Percentiles rank a stretch among this genome's conserved stretches.
These are phyloP conservation scores for Cheilosia variabilis DNA, from an alignment of 2,888 invertebrate genomes.

Conservation along the genomic window DNA sequence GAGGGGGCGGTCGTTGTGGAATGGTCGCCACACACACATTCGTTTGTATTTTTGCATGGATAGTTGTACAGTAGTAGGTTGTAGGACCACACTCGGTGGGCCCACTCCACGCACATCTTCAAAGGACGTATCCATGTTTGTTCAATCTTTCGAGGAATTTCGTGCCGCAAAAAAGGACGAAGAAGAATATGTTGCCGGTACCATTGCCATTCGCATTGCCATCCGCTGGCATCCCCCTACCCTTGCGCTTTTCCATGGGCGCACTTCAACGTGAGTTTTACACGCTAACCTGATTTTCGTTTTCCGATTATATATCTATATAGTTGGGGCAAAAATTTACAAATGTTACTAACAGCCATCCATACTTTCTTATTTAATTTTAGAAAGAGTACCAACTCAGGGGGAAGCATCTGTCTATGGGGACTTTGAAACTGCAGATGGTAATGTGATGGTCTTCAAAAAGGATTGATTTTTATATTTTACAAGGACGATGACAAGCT, in stretches of 20 bases:
- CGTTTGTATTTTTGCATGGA: constrained; percentile 58
- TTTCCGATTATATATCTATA: constrained; percentile 70
- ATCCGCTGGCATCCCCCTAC: constrained; percentile 42
- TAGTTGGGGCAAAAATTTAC: constrained; percentile 48
- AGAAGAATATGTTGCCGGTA: constrained; percentile 70
- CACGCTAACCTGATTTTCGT: constrained; percentile 75
- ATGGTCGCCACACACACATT: constrained; percentile 50
- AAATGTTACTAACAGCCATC: constrained; percentile 50
- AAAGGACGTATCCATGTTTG: constrained; percentile 72
- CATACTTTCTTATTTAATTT: constrained; percentile 6
- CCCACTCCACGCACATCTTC: constrained; percentile 55
- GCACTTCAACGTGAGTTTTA: constrained; percentile 74
- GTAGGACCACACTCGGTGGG: neutral
- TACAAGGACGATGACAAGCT: too few relatives aligned
- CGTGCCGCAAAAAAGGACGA: constrained; percentile 50
- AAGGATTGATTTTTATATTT: too few relatives aligned
- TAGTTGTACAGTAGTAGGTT: constrained; percentile 37
- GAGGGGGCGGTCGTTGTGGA: constrained; percentile 31
- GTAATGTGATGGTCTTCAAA: too few relatives aligned
- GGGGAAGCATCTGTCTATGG: too few relatives aligned
- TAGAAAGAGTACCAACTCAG: neutral
- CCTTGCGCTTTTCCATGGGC: constrained; percentile 67
- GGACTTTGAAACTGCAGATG: too few relatives aligned
- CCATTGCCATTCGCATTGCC: constrained; percentile 28
- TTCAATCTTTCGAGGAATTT: constrained; percentile 72